Conservation (phyloP, 2,113 vertebrate genomes). For the Spizaetus ornatus region DNA sequence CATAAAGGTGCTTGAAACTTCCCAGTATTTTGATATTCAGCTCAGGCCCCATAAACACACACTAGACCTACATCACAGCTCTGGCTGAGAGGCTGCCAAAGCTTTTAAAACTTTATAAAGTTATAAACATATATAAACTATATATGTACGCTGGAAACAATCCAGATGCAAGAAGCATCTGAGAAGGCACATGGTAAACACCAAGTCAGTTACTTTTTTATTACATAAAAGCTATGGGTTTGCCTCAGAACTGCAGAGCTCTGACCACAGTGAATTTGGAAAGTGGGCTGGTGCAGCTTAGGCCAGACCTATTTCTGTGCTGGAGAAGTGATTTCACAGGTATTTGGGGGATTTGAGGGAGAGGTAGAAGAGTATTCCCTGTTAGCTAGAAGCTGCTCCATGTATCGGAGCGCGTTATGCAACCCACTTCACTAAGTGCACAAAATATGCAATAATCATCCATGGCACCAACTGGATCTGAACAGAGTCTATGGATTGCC, state of each 20-base stretch:
- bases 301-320: neutral
- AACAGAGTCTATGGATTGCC: neutral
- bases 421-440: neutral
- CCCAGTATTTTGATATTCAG: neutral
- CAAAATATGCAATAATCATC: neutral
- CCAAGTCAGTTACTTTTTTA: neutral
- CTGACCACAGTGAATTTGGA: neutral
- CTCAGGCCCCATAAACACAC: neutral
- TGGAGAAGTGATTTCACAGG: neutral
- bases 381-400: neutral
- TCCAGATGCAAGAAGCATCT: neutral
- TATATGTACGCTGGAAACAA: neutral
- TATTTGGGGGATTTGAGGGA: neutral
- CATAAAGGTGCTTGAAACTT: neutral
- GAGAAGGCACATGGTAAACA: neutral
- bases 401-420: neutral
- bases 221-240: neutral
- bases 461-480: neutral
- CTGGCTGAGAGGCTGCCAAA: neutral
- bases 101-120: conserved; percentile 36
- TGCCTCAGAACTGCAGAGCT: neutral
- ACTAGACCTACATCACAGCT: neutral
- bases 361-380: neutral
- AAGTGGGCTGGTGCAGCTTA: neutral
- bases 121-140: conserved; percentile 9